Conservation (phyloP, 1,140 invertebrate genomes). For the Idris sp. region DNA sequence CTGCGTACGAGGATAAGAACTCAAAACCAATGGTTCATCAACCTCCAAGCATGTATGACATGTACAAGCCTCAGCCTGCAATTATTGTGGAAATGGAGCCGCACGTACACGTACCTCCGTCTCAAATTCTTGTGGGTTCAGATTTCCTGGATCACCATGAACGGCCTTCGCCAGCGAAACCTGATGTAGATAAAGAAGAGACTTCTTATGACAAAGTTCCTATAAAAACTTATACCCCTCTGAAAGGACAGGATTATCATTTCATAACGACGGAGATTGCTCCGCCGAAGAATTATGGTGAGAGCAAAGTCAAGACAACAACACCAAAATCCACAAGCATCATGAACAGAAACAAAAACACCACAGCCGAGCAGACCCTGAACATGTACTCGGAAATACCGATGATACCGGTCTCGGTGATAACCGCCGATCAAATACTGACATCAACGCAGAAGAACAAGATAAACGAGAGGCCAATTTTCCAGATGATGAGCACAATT, state of each 20-base stretch:
- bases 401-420: conserved; percentile 74
- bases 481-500: conserved; percentile 66
- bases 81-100: conserved; percentile 58
- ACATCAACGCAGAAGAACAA: conserved; percentile 61
- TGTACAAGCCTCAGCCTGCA: conserved; percentile 34
- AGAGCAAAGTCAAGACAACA: conserved; percentile 12
- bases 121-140: conserved; percentile 39
- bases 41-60: conserved; percentile 29
- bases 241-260: conserved; percentile 46
- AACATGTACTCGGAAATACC: conserved; percentile 67
- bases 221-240: conserved; percentile 21
- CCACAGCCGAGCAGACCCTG: conserved; percentile 28
- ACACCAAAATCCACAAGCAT: conserved; percentile 17
- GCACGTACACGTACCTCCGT: conserved; percentile 45
- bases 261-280: conserved; percentile 54
- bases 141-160: conserved; percentile 54
- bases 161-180: conserved; percentile 31
- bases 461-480: conserved; percentile 62
- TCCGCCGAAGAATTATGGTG: conserved; percentile 24
- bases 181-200: conserved; percentile 25
- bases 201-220: conserved; percentile 36
- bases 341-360: conserved; percentile 30
- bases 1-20: conserved; percentile 42
- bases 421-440: conserved; percentile 67
- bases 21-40: conserved; percentile 12